Evolutionary conservation across 2,888 invertebrate genomes (phyloP), one percentile per base, ranked within the genome.

Genomic region (Agonopterix heracliana): DNA sequence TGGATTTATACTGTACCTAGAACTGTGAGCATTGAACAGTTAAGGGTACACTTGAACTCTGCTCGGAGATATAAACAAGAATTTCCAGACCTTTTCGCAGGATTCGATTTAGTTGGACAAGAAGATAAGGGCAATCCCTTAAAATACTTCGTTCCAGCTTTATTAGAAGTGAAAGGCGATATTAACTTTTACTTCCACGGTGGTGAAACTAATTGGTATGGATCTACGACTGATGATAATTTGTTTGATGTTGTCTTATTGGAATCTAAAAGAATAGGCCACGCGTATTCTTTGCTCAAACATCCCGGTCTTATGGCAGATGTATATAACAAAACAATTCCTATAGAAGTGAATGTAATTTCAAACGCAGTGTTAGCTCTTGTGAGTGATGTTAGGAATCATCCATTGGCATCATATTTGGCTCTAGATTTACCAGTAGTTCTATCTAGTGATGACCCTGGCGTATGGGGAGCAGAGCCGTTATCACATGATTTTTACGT

Each of bases 21-120:
- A 49, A 73, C 73, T 1, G 85, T 89, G 0, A 66, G 86, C 9
- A 56, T 61, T 0, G 51, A 61, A 1, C 67, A 76, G 0, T 63
- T 92, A 1, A 66, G 74, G 0, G 59, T 69, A 0, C 91, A 92
- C 60, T 68, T 93, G 40, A 46, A 60, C 41, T 51, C 74, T 14
- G 80, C 81, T 1, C 68, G 58, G 45, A 57, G 58, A 34, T 68
- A 91, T n/a, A 88, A 90, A 69, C 63, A 61, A 0, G 66, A 77
- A 9, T 91, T 91, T 69, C 93, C 94, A 0, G 87, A 92, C n/a
- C 90, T 92, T 51, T 83, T 95, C 38, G 93, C 92, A 13, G 96
- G 95, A 5, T 95, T 95, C 58, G 96, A 96, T 81, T 84, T 96
- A 51, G 94, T 95, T 0, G 95, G 95, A 0, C 93, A 93, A 63